Evolutionary conservation across 2,113 vertebrate species (phyloP).

Genomic region (Rhinopomastus cyanomelas): DNA sequence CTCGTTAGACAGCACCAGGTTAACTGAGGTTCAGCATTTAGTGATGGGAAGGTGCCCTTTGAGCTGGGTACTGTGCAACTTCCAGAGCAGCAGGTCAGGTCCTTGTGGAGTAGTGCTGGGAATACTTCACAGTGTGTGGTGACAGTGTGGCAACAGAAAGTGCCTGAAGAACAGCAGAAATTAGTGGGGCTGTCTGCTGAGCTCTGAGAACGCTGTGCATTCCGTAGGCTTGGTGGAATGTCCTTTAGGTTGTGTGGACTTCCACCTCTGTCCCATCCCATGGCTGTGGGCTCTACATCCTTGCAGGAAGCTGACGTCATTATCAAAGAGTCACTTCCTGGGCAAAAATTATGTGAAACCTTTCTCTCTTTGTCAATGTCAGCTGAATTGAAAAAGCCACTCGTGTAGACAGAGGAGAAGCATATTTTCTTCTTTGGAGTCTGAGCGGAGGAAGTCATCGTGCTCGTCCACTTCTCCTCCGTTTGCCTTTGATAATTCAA

Average conservation of each 20-base stretch:
- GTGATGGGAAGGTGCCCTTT: constrained; percentile 62
- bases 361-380: background rate
- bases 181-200: background rate
- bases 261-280: background rate
- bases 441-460: background rate
- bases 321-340: background rate
- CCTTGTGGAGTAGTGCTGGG: background rate
- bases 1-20: constrained; percentile 78
- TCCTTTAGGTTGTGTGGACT: background rate
- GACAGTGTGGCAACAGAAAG: constrained; percentile 7
- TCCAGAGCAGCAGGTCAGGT: background rate
- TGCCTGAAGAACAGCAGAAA: background rate
- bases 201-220: background rate
- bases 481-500: background rate
- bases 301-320: background rate
- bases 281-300: background rate
- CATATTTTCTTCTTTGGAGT: constrained; percentile 1
- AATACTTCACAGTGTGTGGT: background rate
- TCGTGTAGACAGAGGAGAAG: background rate
- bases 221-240: background rate
- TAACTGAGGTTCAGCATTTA: constrained; percentile 71
- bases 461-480: background rate
- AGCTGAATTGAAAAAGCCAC: constrained; percentile 18
- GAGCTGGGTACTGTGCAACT: background rate
- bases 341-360: background rate